Base-by-base conservation (phyloP, 2,113 vertebrate genomes). In the Prunella himalayana region DNA sequence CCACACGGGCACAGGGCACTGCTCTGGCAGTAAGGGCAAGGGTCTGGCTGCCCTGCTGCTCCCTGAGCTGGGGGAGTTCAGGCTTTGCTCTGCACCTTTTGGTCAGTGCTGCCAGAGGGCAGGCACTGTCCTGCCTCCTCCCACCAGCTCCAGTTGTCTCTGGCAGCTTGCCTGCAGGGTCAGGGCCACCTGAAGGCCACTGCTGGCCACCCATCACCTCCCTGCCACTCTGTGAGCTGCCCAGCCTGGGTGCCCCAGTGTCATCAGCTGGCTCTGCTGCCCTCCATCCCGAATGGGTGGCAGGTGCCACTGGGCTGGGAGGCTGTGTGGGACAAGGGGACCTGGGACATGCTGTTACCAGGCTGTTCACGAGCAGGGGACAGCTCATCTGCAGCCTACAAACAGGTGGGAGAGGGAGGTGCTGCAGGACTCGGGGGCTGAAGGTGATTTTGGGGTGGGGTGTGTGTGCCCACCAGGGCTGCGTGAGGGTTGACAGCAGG, bases 171-270 rank as follows among this genome's bases (percentile, higher is more conserved):
- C 31, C 77, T 73, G 64, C 1, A 0, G 27, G 33, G 15, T 44
- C 27, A 8, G 56, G 47, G 85, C 78, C 65, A 64, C 44, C 78
- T 47, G 44, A 50, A 21, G 59, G 88, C 69, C 56, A 23, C 31
- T 1, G 4, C 28, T 57, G 41, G n/a, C 49, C 92, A 90, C 9
- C 22, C 1, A 2, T 51, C 35, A 7, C 61, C 73, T 75, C 51
- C 47, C 24, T 56, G 53, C 57, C 42, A 4, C 0, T 0, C 51
- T 0, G 0, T 8, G 15, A 64, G 82, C 64, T 72, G 41, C 72
- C 45, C 59, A 39, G 49, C 23, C 23, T 54, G 71, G 17, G 35
- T 78, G 41, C 31, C 24, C 31, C 0, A 1, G 10, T 64, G 71
- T 25, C 3, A 1, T 5, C 1, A 7, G 25, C 54, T 4, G 1